Evolutionary conservation across 1,140 invertebrate species (phyloP).

Genomic region (Drosophila arizonae): DNA sequence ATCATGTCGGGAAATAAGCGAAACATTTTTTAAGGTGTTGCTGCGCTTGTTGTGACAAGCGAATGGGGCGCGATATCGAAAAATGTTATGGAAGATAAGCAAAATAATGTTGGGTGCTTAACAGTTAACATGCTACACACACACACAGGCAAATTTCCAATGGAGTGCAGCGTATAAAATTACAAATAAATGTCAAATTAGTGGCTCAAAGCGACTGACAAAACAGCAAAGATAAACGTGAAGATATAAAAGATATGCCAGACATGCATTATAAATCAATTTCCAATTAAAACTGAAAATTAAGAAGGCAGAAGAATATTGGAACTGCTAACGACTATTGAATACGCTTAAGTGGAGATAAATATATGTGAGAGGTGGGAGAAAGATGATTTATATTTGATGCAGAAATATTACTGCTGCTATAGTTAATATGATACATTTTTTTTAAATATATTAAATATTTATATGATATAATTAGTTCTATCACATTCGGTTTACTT

Average conservation of each 20-base stretch:
- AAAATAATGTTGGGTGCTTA: slow-evolving; percentile 15
- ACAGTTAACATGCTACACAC: slow-evolving; percentile 14
- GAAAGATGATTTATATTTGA: too few species aligned
- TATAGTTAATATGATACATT: too few species aligned
- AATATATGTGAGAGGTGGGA: not conserved
- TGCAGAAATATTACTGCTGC: too few species aligned
- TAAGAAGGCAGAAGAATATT: not conserved
- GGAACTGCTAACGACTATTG: not conserved
- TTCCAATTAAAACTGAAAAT: slow-evolving; percentile 40
- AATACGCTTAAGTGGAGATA: not conserved
- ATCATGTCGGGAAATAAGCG: slow-evolving; percentile 50
- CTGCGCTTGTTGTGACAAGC: slow-evolving; percentile 60
- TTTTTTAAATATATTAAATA: too few species aligned
- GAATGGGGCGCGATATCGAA: slow-evolving; percentile 39
- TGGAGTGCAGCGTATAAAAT: slow-evolving; percentile 35
- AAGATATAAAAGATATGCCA: slow-evolving; percentile 41
- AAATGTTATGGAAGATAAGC: slow-evolving; percentile 38
- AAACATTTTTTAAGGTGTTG: slow-evolving; percentile 70
- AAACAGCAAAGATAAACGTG: slow-evolving; percentile 21
- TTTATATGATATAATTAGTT: too few species aligned
- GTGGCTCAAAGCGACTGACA: slow-evolving; percentile 11
- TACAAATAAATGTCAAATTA: slow-evolving; percentile 64
- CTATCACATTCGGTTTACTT: too few species aligned
- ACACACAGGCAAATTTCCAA: slow-evolving; percentile 20
- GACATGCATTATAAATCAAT: slow-evolving; percentile 52